Conservation (phyloP, 2,888 invertebrate species). For the Fabriciana adippe region DNA sequence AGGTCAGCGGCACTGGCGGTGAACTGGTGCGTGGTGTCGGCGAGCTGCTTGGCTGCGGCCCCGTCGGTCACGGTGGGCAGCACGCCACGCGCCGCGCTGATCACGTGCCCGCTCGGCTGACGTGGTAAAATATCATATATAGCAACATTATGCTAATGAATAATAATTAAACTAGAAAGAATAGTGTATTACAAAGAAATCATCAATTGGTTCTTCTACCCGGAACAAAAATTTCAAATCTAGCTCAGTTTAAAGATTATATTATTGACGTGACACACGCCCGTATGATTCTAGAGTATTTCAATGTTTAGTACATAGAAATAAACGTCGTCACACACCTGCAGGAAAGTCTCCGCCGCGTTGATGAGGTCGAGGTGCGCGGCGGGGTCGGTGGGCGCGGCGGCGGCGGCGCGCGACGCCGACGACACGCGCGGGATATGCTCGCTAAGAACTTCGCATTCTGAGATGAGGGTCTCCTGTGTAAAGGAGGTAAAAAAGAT, state of each 20-base stretch:
- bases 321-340: slow-evolving; percentile 67
- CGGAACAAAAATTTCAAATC: too few relatives aligned
- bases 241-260: too few relatives aligned
- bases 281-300: too few relatives aligned
- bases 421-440: slow-evolving; percentile 91
- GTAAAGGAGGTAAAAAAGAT: too few relatives aligned
- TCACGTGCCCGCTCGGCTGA: slow-evolving; percentile 39
- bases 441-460: slow-evolving; percentile 88
- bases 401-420: slow-evolving; percentile 87
- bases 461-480: slow-evolving; percentile 87
- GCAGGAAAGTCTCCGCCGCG: slow-evolving; percentile 91
- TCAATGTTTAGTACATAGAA: too few relatives aligned
- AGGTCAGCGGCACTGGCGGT: slow-evolving; percentile 86
- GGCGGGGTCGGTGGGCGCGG: slow-evolving; percentile 87
- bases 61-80: slow-evolving; percentile 92
- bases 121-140: too few relatives aligned
- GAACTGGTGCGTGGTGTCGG: slow-evolving; percentile 86
- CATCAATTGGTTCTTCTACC: not conserved
- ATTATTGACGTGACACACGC: too few relatives aligned
- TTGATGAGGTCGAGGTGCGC: slow-evolving; percentile 91
- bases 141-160: slow-evolving; percentile 10
- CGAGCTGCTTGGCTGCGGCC: slow-evolving; percentile 88
- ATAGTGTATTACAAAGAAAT: not conserved
- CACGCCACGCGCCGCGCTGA: slow-evolving; percentile 86
- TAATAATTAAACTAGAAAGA: not conserved